phyloP scores from a whole-genome alignment of 2,113 vertebrate species.

The Synodontis membranacea region DNA sequence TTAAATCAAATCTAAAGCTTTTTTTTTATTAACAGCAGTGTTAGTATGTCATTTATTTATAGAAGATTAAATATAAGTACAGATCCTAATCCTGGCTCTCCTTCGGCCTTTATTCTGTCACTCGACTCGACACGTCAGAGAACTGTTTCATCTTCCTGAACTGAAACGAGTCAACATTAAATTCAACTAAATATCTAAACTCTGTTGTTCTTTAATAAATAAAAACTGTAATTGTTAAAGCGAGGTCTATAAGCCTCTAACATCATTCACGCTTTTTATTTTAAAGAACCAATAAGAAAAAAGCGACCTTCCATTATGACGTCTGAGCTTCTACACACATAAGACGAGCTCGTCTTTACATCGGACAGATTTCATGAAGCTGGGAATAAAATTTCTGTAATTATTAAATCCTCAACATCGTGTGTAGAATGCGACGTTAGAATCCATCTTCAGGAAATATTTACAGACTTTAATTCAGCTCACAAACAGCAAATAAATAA shows the following conservation, averaged over 20 bases:
- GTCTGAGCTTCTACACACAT: background rate
- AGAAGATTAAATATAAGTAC: conserved; percentile 4
- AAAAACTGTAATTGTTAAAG: background rate
- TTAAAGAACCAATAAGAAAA: background rate
- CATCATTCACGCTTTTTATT: background rate
- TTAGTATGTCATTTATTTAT: conserved; percentile 25
- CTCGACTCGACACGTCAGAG: background rate
- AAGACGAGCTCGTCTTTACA: background rate
- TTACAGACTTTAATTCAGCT: no score
- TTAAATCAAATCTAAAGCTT: background rate
- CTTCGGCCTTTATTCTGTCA: background rate
- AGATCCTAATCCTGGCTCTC: background rate
- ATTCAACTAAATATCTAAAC: no score
- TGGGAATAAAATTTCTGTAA: background rate
- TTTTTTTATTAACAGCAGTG: background rate
- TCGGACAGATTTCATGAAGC: background rate
- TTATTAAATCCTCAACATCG: background rate
- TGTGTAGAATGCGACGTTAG: background rate
- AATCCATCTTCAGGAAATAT: no score
- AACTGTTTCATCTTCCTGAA: background rate
- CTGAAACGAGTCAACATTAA: background rate
- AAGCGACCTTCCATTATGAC: background rate
- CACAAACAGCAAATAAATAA: no score
- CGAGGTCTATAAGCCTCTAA: background rate
- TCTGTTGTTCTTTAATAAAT: background rate